Evolutionary conservation across 2,888 invertebrate species (phyloP).

Genomic region (Eupithecia abbreviata): DNA sequence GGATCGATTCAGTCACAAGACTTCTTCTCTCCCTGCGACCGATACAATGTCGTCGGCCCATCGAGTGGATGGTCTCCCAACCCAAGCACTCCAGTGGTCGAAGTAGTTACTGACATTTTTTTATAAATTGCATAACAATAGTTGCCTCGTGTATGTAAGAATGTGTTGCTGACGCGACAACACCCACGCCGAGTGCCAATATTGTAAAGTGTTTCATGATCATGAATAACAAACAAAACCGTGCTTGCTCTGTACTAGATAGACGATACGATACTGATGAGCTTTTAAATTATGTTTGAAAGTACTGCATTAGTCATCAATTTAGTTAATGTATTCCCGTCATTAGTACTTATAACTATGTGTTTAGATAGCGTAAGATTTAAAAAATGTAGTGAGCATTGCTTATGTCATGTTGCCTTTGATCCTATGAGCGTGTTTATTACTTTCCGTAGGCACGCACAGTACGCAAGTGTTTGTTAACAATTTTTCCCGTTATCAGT

Average conservation of each 20-base stretch:
- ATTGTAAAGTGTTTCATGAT: constrained; percentile 22
- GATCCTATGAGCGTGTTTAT: constrained; percentile 4
- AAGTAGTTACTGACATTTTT: not conserved
- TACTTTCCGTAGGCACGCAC: not conserved
- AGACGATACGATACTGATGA: not conserved
- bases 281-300: not conserved
- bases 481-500: constrained; percentile 3
- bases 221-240: constrained; percentile 23
- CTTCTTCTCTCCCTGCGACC: no score
- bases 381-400: not conserved
- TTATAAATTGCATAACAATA: not conserved
- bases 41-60: no score
- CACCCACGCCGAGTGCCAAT: constrained; percentile 28
- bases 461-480: constrained; percentile 12
- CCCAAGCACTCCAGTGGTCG: no score
- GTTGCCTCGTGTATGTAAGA: not conserved
- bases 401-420: not conserved
- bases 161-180: constrained; percentile 1
- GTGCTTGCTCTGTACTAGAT: constrained; percentile 3
- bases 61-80: no score
- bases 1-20: no score
- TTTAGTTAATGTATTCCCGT: no score
- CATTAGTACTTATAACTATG: no score
- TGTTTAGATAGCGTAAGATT: no score
- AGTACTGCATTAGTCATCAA: not conserved